Conservation (phyloP, 2,797 vertebrate species). For the Epinephelus awoara region DNA sequence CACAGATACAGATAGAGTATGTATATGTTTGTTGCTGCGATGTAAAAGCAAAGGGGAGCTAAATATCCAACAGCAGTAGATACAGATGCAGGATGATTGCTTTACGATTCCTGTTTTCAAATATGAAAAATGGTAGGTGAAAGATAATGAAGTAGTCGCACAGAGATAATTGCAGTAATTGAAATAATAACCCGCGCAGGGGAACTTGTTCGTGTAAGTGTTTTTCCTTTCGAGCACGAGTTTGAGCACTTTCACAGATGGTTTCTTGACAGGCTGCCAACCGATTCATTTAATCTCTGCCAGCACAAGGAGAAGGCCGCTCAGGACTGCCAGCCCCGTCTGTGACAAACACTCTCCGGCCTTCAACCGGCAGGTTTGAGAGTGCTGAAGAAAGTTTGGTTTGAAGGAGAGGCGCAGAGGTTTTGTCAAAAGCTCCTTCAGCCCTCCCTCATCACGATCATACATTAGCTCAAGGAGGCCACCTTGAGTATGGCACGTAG, state of each 20-base stretch:
- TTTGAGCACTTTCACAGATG: slow-evolving; percentile 34
- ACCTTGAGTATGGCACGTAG: slow-evolving; percentile 67
- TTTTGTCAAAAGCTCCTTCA: slow-evolving; percentile 25
- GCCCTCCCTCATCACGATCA: slow-evolving; percentile 13
- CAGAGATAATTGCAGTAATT: slow-evolving; percentile 40
- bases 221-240: slow-evolving; percentile 19
- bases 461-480: slow-evolving; percentile 72
- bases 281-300: slow-evolving; percentile 45
- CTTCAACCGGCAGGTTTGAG: slow-evolving; percentile 64
- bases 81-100: background rate
- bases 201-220: background rate
- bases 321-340: slow-evolving; percentile 51
- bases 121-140: slow-evolving; percentile 9
- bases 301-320: slow-evolving; percentile 73
- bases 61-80: background rate
- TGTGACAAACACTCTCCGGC: slow-evolving; percentile 47
- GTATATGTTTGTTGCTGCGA: background rate
- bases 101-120: slow-evolving; percentile 18
- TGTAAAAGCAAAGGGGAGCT: background rate
- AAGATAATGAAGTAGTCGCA: background rate
- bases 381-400: slow-evolving; percentile 24
- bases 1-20: background rate
- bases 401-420: slow-evolving; percentile 26
- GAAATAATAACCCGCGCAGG: slow-evolving; percentile 7
- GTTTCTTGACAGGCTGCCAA: slow-evolving; percentile 55